Evolutionary conservation across 64 coral and sea anemone genomes (phyloP).

Genomic region (Montipora sp.): DNA sequence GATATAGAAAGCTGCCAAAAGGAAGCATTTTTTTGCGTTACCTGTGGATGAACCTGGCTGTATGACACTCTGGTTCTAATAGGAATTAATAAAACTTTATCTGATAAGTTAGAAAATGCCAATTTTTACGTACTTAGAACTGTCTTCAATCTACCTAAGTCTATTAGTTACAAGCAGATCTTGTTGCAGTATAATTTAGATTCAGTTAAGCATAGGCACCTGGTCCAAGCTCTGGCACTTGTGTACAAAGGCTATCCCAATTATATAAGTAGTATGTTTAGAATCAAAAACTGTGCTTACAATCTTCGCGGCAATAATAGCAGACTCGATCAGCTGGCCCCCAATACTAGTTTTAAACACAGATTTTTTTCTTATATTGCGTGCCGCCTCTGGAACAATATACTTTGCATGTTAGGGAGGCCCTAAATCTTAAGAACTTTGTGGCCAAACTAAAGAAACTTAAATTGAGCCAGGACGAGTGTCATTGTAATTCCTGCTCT

Average conservation of each 20-base stretch:
- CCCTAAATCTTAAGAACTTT: not conserved
- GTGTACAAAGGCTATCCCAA: not conserved
- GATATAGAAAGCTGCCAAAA: too few relatives aligned
- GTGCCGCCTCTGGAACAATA: too few relatives aligned
- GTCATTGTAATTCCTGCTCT: not conserved
- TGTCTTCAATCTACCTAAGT: not conserved
- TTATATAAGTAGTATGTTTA: not conserved
- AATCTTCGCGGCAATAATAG: not conserved
- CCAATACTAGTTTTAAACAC: not conserved
- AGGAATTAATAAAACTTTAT: not conserved
- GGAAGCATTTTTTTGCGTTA: too few relatives aligned
- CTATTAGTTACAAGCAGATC: not conserved
- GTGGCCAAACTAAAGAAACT: not conserved
- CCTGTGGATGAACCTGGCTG: too few relatives aligned
- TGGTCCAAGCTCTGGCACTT: not conserved
- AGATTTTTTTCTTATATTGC: not conserved
- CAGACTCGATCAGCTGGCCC: not conserved
- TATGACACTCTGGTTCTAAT: not conserved
- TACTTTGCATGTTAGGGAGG: not conserved
- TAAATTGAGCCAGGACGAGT: not conserved
- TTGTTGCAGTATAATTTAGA: not conserved
- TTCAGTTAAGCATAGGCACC: not conserved
- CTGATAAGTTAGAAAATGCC: not conserved
- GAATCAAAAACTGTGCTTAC: not conserved
- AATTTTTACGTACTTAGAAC: not conserved